Evolutionary conservation across 2,113 vertebrate species (phyloP).

Genomic region (Labeo rohita): DNA sequence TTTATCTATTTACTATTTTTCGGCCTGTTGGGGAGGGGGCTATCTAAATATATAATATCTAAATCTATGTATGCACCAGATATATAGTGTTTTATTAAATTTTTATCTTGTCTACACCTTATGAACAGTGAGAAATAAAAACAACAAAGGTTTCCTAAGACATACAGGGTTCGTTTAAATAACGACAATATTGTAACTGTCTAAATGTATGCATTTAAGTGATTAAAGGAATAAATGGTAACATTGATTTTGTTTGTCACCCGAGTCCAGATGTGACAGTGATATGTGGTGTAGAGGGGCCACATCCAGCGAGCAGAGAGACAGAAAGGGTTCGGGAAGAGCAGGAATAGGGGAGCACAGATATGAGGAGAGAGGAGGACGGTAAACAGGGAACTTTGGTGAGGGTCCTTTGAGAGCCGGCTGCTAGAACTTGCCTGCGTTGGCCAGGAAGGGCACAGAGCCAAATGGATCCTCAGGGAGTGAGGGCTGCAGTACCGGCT

Average conservation of each 20-base stretch:
- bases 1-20: conserved; percentile 17
- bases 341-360: conserved; percentile 20
- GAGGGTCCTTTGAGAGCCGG: conserved; percentile 66
- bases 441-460: conserved; percentile 92
- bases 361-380: conserved; percentile 37
- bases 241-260: conserved; percentile 17
- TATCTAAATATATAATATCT: conserved; percentile 26
- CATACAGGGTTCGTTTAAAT: conserved; percentile 7
- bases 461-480: conserved; percentile 91
- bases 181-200: background rate
- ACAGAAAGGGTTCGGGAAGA: background rate
- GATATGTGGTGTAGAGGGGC: conserved; percentile 28
- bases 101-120: background rate
- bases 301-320: conserved; percentile 33
- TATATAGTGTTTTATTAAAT: conserved; percentile 29
- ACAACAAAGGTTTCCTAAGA: conserved; percentile 1
- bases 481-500: conserved; percentile 69
- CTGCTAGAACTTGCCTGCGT: conserved; percentile 94
- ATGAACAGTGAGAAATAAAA: background rate
- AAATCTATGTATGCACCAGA: conserved; percentile 1
- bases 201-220: conserved; percentile 8
- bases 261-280: conserved; percentile 42
- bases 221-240: background rate
- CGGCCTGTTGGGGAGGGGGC: background rate
- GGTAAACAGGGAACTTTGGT: conserved; percentile 32